Percentiles rank a stretch among this genome's conserved stretches.
Evolutionary conservation across 2,797 vertebrate genomes (phyloP).

Genomic region (Macroramphosus scolopax): DNA sequence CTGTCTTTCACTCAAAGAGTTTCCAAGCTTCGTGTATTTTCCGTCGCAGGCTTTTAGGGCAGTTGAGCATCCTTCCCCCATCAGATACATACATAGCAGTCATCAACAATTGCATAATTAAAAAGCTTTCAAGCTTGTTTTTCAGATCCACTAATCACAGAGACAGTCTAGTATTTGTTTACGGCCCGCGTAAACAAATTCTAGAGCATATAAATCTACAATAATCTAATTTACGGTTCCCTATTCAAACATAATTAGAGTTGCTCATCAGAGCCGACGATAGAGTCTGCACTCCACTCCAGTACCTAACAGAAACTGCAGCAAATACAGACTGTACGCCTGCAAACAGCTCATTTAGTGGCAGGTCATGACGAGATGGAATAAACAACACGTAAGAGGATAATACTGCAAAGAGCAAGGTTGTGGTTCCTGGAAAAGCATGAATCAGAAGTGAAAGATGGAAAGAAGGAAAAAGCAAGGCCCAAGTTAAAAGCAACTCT

Average conservation of each 20-base stretch:
- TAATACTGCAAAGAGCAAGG: constrained; percentile 8
- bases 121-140: constrained; percentile 84
- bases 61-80: constrained; percentile 64
- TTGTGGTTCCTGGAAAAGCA: constrained; percentile 13
- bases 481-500: constrained; percentile 1
- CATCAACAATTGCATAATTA: constrained; percentile 74
- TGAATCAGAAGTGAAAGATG: neutral
- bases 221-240: constrained; percentile 65
- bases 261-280: constrained; percentile 32
- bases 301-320: constrained; percentile 21
- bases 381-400: constrained; percentile 7
- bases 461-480: neutral
- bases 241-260: constrained; percentile 57
- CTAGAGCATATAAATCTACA: constrained; percentile 56
- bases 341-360: constrained; percentile 13
- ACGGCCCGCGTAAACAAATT: constrained; percentile 43
- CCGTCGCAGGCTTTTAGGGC: constrained; percentile 68
- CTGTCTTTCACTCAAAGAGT: constrained; percentile 14
- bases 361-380: constrained; percentile 14
- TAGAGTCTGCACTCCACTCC: constrained; percentile 23
- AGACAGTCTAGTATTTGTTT: constrained; percentile 65
- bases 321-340: no score
- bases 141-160: constrained; percentile 68
- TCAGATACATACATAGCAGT: constrained; percentile 57
- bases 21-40: constrained; percentile 35